phyloP scores from a whole-genome alignment of 2,797 vertebrate genomes.

The Myotis daubentonii region DNA sequence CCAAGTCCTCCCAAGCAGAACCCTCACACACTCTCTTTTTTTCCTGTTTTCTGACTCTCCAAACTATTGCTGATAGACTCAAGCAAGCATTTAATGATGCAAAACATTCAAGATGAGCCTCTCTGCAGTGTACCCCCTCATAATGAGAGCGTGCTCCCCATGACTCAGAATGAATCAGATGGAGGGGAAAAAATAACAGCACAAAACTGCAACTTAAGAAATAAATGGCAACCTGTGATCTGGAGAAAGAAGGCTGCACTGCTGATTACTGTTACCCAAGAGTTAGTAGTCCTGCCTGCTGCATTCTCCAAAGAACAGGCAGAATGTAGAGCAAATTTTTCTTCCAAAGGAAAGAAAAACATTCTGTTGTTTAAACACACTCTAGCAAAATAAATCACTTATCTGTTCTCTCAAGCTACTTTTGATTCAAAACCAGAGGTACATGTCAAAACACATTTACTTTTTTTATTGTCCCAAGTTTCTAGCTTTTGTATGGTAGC shows the following conservation, averaged over 20 bases:
- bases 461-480: neutral
- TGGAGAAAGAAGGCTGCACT: constrained; percentile 64
- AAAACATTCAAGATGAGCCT: constrained; percentile 82
- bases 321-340: neutral
- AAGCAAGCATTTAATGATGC: constrained; percentile 86
- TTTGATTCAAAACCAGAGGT: constrained; percentile 40
- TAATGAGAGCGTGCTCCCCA: constrained; percentile 78
- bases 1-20: constrained; percentile 76
- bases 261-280: constrained; percentile 57
- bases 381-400: constrained; percentile 56
- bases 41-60: constrained; percentile 74
- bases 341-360: constrained; percentile 62
- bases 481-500: neutral
- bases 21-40: constrained; percentile 72
- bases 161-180: constrained; percentile 87
- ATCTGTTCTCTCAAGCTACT: constrained; percentile 32
- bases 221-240: constrained; percentile 72
- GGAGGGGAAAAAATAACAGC: constrained; percentile 43
- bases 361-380: constrained; percentile 65
- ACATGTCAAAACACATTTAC: neutral
- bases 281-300: constrained; percentile 24
- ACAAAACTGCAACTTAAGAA: constrained; percentile 77
- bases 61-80: constrained; percentile 80
- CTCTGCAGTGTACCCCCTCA: constrained; percentile 79
- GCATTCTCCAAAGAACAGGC: neutral